A percentile compares a stretch with the other conserved stretches of the same genome.
Conservation (phyloP, 35 echinoderm and acorn worm genomes). For the Diadema setosum region DNA sequence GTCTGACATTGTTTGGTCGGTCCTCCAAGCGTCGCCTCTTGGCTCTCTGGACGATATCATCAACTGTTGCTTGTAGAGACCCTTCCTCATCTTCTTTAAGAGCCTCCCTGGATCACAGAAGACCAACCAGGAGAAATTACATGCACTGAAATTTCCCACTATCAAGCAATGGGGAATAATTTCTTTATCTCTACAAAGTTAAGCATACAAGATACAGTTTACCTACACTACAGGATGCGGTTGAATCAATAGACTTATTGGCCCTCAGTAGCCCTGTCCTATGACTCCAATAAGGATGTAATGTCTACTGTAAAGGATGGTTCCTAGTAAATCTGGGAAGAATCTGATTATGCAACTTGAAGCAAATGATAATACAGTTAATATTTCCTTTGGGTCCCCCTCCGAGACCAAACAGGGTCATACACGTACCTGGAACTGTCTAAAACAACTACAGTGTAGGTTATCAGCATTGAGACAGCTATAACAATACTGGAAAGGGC, state of each 20-base stretch:
- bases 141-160: not conserved
- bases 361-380: not conserved
- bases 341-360: not conserved
- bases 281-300: not conserved
- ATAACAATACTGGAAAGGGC: no score
- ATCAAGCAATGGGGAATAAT: not conserved
- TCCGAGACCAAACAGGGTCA: not conserved
- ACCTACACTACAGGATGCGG: not conserved
- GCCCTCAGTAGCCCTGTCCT: not conserved
- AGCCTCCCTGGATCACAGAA: conserved; percentile 65
- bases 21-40: conserved; percentile 79
- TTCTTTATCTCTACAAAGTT: not conserved
- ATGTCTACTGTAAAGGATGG: not conserved
- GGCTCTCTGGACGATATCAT: conserved; percentile 96
- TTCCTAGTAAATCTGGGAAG: not conserved
- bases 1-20: conserved; percentile 81
- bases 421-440: no score
- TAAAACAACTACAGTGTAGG: no score
- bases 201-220: not conserved
- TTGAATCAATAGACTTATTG: not conserved
- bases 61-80: conserved; percentile 84
- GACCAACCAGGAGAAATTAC: not conserved
- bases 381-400: not conserved
- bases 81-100: conserved; percentile 95
- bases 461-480: no score